Evolutionary conservation across 2,888 invertebrate genomes (phyloP), one percentile per base, ranked within the genome.

Genomic region (Allacma fusca): DNA sequence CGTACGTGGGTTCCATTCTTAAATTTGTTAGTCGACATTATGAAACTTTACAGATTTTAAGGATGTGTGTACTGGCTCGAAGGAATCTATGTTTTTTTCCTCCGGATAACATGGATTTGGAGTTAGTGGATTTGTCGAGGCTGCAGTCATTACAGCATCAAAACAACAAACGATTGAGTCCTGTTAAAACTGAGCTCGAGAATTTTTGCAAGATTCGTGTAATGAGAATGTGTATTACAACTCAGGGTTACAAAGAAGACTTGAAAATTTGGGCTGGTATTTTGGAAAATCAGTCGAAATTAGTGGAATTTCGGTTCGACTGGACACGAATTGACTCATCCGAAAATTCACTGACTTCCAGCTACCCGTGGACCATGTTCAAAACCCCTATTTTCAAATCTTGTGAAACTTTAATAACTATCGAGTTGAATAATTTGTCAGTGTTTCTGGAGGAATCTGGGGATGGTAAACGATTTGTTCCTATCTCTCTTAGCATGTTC

Each of bases 241-340:
- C 82, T 12, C 80, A 81, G 67, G 81, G 83, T 19, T 81, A 75
- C 62, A 76, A 79, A 19, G 76, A 76, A 28, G 82, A 82, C 62
- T 77, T 82, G 64, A 69, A 76, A 23, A 79, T 83, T 44, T 83
- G 83, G 83, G 79, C 79, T 68, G 75, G 75, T 9, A 78, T 83
- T 43, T 75, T 83, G 64, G 79, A 80, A 67, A 78, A 73, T 62
- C 82, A 82, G 57, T 34, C 19, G 7, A 40, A 70, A 26, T 29
- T 76, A 1, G 24, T 4, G n/a, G 71, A 71, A 24, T 71, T 76
- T 59, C 62, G 71, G 13, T 76, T 76, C 29, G 76, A 76, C 7
- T 76, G 76, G 76, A 21, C 50, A 21, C 65, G 34, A 7, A 44
- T 71, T 12, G 43, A 76, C 23, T 40, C 64, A 9, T n/a, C 21